phyloP scores from a whole-genome alignment of 92 coral and sea anemone species.

The Siderastrea radians region DNA sequence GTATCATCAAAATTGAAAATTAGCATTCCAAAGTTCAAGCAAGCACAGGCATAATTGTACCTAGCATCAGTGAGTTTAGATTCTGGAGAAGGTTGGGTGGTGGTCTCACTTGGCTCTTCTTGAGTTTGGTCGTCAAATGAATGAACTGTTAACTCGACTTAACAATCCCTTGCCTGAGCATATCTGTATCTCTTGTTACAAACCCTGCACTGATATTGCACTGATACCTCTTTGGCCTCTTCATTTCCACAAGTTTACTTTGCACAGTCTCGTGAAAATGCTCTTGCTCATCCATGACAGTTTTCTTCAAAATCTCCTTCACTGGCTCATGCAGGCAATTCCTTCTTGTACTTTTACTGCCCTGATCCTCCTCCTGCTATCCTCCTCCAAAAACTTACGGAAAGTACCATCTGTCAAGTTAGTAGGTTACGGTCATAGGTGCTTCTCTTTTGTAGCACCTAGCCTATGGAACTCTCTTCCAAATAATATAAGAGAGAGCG shows the following conservation, averaged over 20 bases:
- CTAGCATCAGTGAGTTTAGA: background rate
- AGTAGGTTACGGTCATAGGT: too few species aligned
- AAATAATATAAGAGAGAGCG: too few species aligned
- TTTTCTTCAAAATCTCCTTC: slow-evolving; percentile 37
- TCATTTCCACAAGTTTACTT: slow-evolving; percentile 7
- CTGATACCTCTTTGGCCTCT: slow-evolving; percentile 5
- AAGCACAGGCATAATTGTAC: slow-evolving; percentile 56
- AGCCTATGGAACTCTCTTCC: too few species aligned
- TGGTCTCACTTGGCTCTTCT: background rate
- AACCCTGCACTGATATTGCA: slow-evolving; percentile 54
- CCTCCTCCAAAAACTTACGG: too few species aligned
- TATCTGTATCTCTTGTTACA: slow-evolving; percentile 53
- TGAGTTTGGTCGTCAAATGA: background rate
- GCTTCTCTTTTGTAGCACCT: too few species aligned
- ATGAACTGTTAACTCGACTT: slow-evolving; percentile 40
- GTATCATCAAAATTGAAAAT: slow-evolving; percentile 50
- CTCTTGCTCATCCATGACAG: slow-evolving; percentile 53
- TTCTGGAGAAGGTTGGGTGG: background rate
- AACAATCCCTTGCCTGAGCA: slow-evolving; percentile 43
- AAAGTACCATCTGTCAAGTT: too few species aligned
- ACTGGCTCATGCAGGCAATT: slow-evolving; percentile 69
- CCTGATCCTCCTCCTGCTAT: background rate
- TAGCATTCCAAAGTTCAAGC: slow-evolving; percentile 38
- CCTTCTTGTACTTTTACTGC: slow-evolving; percentile 12
- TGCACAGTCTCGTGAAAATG: background rate